Evolutionary conservation across 2,888 invertebrate species (phyloP).

Genomic region (Mylabris sibirica): DNA sequence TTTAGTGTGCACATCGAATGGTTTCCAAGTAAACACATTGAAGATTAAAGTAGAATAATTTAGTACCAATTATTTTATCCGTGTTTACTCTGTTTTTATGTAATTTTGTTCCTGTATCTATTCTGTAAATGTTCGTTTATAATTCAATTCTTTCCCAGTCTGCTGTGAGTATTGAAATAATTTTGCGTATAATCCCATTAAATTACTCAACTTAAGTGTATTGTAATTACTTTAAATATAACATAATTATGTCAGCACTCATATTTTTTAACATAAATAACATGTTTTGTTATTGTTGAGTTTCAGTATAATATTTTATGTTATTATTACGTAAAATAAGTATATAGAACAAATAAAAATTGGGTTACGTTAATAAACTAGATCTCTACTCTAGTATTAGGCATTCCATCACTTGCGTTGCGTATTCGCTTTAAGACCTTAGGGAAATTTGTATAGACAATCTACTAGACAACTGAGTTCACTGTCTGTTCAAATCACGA

Average conservation of each 20-base stretch:
- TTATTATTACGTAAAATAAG: constrained; percentile 8
- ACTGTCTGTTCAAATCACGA: constrained; percentile 37
- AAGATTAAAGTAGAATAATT: not conserved
- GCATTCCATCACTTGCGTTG: constrained; percentile 40
- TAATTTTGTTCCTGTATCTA: not conserved
- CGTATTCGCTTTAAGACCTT: constrained; percentile 44
- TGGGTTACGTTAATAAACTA: constrained; percentile 30
- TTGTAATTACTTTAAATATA: not conserved
- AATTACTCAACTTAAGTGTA: constrained; percentile 21
- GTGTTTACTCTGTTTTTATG: not conserved
- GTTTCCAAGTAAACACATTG: not conserved
- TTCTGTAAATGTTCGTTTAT: not conserved
- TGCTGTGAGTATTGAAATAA: constrained; percentile 20
- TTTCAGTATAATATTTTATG: not conserved
- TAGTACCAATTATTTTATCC: not conserved
- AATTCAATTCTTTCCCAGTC: not conserved
- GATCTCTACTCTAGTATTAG: constrained; percentile 38
- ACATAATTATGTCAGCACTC: not conserved
- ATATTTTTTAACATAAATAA: not conserved
- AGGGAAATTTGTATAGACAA: constrained; percentile 45
- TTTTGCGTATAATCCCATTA: constrained; percentile 26
- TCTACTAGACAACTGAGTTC: constrained; percentile 39
- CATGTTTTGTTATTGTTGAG: not conserved
- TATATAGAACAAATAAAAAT: constrained; percentile 27
- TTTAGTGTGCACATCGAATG: not conserved